phyloP scores from a whole-genome alignment of 2,113 vertebrate genomes.

The Phrynosoma blainvillii region DNA sequence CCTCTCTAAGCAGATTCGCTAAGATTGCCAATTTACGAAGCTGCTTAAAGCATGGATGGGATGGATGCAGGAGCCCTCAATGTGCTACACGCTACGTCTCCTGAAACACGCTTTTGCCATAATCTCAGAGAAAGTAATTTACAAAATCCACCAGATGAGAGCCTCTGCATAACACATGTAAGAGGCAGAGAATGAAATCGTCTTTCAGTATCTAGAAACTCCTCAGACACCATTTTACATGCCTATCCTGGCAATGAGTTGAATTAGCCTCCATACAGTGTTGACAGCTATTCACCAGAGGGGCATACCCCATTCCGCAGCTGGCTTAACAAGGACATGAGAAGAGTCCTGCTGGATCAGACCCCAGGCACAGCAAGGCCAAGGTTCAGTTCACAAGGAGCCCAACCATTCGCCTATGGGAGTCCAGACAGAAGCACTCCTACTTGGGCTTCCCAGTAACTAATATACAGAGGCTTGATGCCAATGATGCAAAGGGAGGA shows the following conservation, averaged over 20 bases:
- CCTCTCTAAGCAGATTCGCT: constrained; percentile 41
- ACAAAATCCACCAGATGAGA: background rate
- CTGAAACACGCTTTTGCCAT: background rate
- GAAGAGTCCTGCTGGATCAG: background rate
- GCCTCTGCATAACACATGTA: background rate
- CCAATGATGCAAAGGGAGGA: no score
- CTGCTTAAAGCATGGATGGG: background rate
- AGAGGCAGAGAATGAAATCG: background rate
- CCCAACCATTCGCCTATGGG: background rate
- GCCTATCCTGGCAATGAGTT: background rate
- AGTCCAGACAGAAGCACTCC: no score
- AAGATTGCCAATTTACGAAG: constrained; percentile 53
- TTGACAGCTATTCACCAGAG: background rate
- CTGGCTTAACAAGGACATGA: background rate
- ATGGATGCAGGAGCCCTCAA: constrained; percentile 21
- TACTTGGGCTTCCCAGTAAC: no score
- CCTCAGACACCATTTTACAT: background rate
- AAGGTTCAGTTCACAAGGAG: background rate
- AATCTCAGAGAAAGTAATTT: background rate
- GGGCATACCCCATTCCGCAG: background rate
- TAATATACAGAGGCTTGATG: no score
- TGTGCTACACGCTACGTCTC: background rate
- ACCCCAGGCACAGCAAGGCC: background rate
- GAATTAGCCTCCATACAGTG: background rate
- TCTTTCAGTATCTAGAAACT: background rate